Evolutionary conservation across 2,888 invertebrate species (phyloP).

Genomic region (Dynastes tityus): DNA sequence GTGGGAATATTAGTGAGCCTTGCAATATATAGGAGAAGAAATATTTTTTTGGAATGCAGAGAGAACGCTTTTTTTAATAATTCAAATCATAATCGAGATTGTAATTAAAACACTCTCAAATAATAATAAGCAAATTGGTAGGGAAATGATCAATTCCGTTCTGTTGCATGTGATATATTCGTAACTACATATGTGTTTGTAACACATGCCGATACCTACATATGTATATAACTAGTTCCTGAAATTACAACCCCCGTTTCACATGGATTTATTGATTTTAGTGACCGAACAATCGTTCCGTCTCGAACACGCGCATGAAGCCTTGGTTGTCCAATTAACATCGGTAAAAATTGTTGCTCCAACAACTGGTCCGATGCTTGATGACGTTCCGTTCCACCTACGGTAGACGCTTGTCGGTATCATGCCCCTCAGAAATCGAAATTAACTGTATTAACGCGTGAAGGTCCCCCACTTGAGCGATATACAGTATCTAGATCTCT

Average conservation of each 20-base stretch:
- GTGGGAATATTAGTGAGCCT: too few relatives aligned
- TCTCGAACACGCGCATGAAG: neutral
- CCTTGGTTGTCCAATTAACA: slow-evolving; percentile 11
- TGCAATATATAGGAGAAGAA: too few relatives aligned
- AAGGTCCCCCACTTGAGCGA: neutral
- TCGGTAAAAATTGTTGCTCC: slow-evolving; percentile 8
- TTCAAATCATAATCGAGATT: too few relatives aligned
- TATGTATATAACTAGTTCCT: neutral
- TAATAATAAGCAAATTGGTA: too few relatives aligned
- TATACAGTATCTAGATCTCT: too few relatives aligned
- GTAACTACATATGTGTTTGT: too few relatives aligned
- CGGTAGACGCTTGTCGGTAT: too few relatives aligned
- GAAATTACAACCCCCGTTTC: slow-evolving; percentile 14
- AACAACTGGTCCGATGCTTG: neutral
- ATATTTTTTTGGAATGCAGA: too few relatives aligned
- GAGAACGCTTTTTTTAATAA: too few relatives aligned
- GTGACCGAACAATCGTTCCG: slow-evolving; percentile 12
- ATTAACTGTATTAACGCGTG: neutral
- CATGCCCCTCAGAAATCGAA: neutral
- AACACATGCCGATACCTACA: neutral
- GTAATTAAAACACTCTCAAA: too few relatives aligned
- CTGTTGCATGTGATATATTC: too few relatives aligned
- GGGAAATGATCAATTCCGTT: too few relatives aligned
- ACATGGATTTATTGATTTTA: slow-evolving; percentile 35
- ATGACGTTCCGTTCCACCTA: neutral